Evolutionary conservation across 2,113 vertebrate genomes (phyloP).

Genomic region (Tupaia tana): DNA sequence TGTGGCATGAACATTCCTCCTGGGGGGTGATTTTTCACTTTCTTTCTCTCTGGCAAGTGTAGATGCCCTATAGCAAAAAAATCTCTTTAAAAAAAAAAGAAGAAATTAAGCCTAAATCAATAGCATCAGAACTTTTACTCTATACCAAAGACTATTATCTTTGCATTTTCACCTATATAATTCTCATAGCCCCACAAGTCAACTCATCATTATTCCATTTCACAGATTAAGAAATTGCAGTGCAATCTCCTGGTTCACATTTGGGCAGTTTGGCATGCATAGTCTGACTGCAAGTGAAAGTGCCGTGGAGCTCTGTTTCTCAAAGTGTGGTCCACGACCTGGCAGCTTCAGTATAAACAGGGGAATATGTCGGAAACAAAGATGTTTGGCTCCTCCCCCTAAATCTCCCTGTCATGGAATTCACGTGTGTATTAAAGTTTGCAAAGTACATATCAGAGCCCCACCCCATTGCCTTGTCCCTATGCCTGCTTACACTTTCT

Average conservation of each 20-base stretch:
- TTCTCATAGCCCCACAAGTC: not conserved
- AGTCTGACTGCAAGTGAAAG: not conserved
- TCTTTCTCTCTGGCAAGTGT: too few species aligned
- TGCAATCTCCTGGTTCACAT: not conserved
- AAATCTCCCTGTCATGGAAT: not conserved
- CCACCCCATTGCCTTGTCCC: rapidly evolving
- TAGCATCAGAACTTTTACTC: not conserved
- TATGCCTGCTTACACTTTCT: too few species aligned
- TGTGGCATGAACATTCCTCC: too few species aligned
- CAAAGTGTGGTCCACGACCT: not conserved
- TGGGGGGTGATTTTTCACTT: too few species aligned
- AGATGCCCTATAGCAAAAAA: too few species aligned
- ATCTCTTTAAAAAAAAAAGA: not conserved
- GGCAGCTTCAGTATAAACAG: too few species aligned
- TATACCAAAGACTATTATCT: not conserved
- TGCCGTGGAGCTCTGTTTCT: not conserved
- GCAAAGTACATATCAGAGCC: not conserved
- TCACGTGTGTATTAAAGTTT: not conserved
- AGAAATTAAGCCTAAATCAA: slow-evolving; percentile 28
- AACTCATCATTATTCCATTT: not conserved
- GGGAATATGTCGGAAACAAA: not conserved
- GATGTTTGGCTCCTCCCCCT: rapidly evolving
- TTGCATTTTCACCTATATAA: not conserved
- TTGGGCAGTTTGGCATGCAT: not conserved
- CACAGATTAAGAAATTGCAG: not conserved